phyloP scores from a whole-genome alignment of 2,797 vertebrate species.

The Microctenopoma steveboyesi region DNA sequence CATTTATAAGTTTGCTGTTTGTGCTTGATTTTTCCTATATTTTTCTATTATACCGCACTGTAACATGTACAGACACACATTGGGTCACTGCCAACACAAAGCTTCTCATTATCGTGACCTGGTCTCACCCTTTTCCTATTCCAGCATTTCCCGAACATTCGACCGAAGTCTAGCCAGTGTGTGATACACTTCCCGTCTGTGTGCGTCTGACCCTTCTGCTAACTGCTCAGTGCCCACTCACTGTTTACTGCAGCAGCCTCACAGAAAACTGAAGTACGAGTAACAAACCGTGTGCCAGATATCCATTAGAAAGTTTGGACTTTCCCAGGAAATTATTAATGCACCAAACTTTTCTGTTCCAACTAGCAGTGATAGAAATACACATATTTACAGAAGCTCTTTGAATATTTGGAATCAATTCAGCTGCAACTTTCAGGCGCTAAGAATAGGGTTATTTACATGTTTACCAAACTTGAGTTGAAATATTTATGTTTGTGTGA shows the following conservation, averaged over 20 bases:
- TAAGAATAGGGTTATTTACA: conserved; percentile 55
- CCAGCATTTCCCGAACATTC: conserved; percentile 1
- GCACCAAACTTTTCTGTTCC: conserved; percentile 38
- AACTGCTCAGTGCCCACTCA: not conserved
- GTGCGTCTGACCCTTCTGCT: conserved; percentile 21
- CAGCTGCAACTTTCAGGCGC: conserved; percentile 14
- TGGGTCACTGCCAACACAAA: not conserved
- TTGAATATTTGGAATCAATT: conserved; percentile 35
- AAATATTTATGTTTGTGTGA: conserved; percentile 32
- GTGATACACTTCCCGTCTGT: not conserved
- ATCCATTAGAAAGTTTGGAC: conserved; percentile 23
- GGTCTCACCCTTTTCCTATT: conserved; percentile 14
- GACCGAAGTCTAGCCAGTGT: not conserved
- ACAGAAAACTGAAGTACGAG: conserved; percentile 17
- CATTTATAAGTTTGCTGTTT: not conserved
- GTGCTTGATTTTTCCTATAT: not conserved
- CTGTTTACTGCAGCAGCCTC: conserved; percentile 31
- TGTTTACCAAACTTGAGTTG: conserved; percentile 27
- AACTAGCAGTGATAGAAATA: conserved; percentile 25
- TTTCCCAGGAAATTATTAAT: conserved; percentile 26
- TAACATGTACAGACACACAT: not conserved
- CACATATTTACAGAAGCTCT: conserved; percentile 22
- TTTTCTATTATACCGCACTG: not conserved
- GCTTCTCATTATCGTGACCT: conserved; percentile 29
- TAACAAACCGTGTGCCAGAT: conserved; percentile 24